Conservation (phyloP, 1,140 invertebrate species). For the Tetragonula clypearis region DNA sequence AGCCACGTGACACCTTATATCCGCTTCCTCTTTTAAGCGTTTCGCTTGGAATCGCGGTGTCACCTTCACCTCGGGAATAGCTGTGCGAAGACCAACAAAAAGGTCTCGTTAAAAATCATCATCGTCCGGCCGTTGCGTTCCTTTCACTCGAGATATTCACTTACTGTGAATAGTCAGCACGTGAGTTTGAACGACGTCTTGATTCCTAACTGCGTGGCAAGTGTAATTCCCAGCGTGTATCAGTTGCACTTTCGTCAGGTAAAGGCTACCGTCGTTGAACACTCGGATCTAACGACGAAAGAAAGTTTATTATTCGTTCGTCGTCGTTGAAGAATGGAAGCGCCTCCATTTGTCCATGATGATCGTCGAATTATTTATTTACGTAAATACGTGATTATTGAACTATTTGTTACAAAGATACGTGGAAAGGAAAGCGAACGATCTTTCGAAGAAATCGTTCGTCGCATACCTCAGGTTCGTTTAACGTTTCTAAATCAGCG, state of each 20-base stretch:
- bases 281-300: slow-evolving; percentile 82
- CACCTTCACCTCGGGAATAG: slow-evolving; percentile 87
- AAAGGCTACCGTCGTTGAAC: slow-evolving; percentile 89
- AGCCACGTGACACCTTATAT: slow-evolving; percentile 87
- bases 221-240: slow-evolving; percentile 92
- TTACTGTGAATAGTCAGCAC: slow-evolving; percentile 89
- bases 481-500: slow-evolving; percentile 85
- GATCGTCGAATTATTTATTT: background rate
- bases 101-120: background rate
- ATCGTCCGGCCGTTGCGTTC: background rate
- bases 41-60: slow-evolving; percentile 87
- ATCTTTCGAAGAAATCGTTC: slow-evolving; percentile 43
- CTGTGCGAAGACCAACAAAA: slow-evolving; percentile 78
- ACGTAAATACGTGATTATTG: background rate
- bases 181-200: slow-evolving; percentile 89
- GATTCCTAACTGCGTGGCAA: slow-evolving; percentile 89
- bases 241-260: slow-evolving; percentile 88
- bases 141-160: slow-evolving; percentile 69
- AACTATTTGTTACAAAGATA: background rate
- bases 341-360: background rate
- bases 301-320: background rate
- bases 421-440: background rate
- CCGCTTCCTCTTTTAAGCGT: slow-evolving; percentile 85
- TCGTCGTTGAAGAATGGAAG: background rate
- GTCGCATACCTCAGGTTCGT: slow-evolving; percentile 83